Base-by-base conservation (phyloP, 2,888 invertebrate genomes). In the Habrosyne pyritoides region DNA sequence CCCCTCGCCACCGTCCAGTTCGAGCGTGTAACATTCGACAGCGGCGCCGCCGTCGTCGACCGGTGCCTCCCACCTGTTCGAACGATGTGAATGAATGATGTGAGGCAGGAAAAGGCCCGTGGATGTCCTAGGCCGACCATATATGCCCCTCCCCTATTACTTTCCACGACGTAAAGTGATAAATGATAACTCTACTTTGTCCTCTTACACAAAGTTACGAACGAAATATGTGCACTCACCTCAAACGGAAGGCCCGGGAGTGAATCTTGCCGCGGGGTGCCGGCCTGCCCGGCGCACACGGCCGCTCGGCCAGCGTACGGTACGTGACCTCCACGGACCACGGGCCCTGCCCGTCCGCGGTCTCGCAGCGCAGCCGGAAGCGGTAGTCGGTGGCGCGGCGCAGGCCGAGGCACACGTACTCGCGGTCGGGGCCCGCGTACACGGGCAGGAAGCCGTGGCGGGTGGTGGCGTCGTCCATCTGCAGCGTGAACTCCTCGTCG, bases 251-350 rank as follows among this genome's bases (percentile, higher is more conserved):
- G 63, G 95, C 94, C 66, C 96, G 95, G 55, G 97, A 95, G 84
- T 97, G 96, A 47, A 97, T 94, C 79, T 96, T 95, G 53, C 98
- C 98, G 79, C 97, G 97, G 18, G 96, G 94, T 62, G 93, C 84
- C 2, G 97, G 97, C 68, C 96, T 95, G 8, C 95, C 94, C 22
- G 98, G 98, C 53, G 96, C 93, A 0, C 94, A 94, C 2, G 98
- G 98, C 58, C 95, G 90, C 77, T 97, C 97, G 4, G 98, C 96
- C 56, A 94, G 88, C 10, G 98, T 98, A 64, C 94, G 94, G 84
- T 95, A 97, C 55, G 93, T 86, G 21, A 97, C 96, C 77, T 96
- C 95, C 53, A 95, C 94, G 33, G 97, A 97, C 97, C 97, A 97
- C 14, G 95, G 94, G 6, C 97, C 97, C 66, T 94, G 93, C 1